phyloP scores from a whole-genome alignment of 1,140 invertebrate species.

The Oreohelix idahoensis region DNA sequence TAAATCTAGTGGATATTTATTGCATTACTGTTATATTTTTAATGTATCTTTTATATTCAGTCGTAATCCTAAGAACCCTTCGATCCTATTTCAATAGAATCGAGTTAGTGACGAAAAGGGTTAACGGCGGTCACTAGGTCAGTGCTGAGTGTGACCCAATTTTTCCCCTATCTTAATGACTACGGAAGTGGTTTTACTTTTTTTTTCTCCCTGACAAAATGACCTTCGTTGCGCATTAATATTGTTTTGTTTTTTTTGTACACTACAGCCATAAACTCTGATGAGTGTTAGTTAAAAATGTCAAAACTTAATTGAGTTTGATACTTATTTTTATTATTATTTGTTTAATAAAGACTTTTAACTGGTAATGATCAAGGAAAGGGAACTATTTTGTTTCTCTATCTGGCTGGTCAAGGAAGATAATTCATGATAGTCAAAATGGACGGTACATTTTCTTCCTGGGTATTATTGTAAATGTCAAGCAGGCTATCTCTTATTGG shows the following conservation, averaged over 20 bases:
- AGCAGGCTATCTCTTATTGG: background rate
- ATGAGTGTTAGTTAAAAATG: background rate
- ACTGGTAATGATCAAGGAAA: background rate
- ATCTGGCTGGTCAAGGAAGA: conserved; percentile 8
- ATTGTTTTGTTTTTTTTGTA: background rate
- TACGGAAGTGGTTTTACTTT: background rate
- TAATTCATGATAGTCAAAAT: conserved; percentile 15
- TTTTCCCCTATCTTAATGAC: background rate
- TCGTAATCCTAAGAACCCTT: too few relatives aligned
- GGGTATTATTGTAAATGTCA: background rate
- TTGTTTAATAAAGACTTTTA: background rate
- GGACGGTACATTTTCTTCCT: background rate
- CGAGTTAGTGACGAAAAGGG: too few relatives aligned
- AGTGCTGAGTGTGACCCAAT: conserved; percentile 1
- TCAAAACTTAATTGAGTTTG: too few relatives aligned
- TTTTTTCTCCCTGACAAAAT: background rate
- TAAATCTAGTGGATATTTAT: too few relatives aligned
- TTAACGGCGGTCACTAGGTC: background rate
- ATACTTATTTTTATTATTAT: too few relatives aligned
- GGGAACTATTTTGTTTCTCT: background rate
- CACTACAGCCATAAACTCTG: background rate
- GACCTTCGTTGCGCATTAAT: conserved; percentile 1
- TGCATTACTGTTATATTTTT: too few relatives aligned
- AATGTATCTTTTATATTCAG: too few relatives aligned
- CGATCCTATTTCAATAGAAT: too few relatives aligned